A percentile compares a stretch with the other conserved stretches of the same genome.
phyloP scores from a whole-genome alignment of 1,140 invertebrate species.

The Rhyacophila brunnea region DNA sequence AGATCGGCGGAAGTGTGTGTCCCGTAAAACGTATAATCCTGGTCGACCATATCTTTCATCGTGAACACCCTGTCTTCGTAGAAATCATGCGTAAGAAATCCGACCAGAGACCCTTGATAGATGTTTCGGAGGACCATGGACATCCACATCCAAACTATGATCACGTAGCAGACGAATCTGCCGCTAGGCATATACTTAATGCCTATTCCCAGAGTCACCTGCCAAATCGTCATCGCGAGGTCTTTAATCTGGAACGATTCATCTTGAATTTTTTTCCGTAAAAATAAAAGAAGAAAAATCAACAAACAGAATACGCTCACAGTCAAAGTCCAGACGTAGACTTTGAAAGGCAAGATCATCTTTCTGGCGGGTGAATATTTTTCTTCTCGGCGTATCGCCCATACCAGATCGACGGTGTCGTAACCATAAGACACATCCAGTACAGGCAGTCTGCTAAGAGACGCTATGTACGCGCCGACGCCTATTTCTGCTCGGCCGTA shows the following conservation, averaged over 20 bases:
- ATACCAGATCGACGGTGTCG: conserved; percentile 25
- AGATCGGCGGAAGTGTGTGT: conserved; percentile 9
- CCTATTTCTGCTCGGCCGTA: conserved; percentile 27
- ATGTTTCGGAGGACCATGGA: conserved; percentile 24
- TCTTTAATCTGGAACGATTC: conserved; percentile 8
- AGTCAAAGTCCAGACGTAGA: conserved; percentile 15
- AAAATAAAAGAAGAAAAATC: conserved; percentile 6
- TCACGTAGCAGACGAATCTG: conserved; percentile 28
- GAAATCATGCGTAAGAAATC: conserved; percentile 19
- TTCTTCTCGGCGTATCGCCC: conserved; percentile 26
- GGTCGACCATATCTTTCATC: conserved; percentile 29
- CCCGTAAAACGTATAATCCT: conserved; percentile 22
- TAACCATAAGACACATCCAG: conserved; percentile 27
- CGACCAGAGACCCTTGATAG: conserved; percentile 27
- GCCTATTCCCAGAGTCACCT: conserved; percentile 20
- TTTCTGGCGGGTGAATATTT: conserved; percentile 8
- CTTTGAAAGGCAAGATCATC: conserved; percentile 19
- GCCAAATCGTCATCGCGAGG: conserved; percentile 18
- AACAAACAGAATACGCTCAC: conserved; percentile 5
- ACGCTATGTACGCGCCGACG: conserved; percentile 20
- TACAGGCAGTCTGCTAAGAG: conserved; percentile 10
- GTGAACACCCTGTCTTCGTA: conserved; percentile 19
- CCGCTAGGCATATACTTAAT: conserved; percentile 22
- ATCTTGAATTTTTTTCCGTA: conserved; percentile 15
- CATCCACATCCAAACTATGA: conserved; percentile 30